phyloP scores from a whole-genome alignment of 53 echinoderm and acorn worm genomes.

The Apostichopus leukothele region DNA sequence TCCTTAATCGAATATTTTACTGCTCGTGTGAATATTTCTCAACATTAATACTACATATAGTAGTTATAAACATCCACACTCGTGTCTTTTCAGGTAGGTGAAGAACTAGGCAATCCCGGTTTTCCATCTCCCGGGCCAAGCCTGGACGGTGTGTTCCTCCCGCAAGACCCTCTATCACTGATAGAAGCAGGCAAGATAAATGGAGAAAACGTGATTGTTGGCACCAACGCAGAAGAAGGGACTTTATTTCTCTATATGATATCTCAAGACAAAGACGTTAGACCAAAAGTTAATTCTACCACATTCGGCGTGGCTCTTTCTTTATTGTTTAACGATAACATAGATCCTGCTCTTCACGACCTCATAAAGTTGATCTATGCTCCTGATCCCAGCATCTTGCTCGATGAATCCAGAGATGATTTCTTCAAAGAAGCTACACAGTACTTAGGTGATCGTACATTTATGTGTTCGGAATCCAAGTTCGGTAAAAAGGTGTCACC shows the following conservation, averaged over 20 bases:
- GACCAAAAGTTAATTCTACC: constrained; percentile 11
- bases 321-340: background rate
- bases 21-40: too few relatives aligned
- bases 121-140: constrained; percentile 44
- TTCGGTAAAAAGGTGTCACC: background rate
- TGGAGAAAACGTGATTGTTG: constrained; percentile 53
- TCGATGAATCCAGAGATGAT: constrained; percentile 9
- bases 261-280: constrained; percentile 39
- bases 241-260: constrained; percentile 40
- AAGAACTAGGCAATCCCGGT: background rate
- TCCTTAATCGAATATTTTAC: too few relatives aligned
- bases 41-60: too few relatives aligned
- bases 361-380: constrained; percentile 24
- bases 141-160: constrained; percentile 48
- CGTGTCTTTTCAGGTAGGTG: constrained; percentile 27
- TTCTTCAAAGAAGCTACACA: background rate
- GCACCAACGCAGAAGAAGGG: constrained; percentile 56
- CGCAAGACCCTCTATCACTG: constrained; percentile 21
- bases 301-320: background rate
- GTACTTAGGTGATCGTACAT: background rate
- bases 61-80: background rate
- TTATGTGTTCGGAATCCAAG: constrained; percentile 1
- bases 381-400: background rate
- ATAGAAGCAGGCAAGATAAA: constrained; percentile 33
- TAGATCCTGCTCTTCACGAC: constrained; percentile 4